A percentile compares a stretch with the other conserved stretches of the same genome.
Conservation (phyloP, 2,113 vertebrate species). For the Nanorana parkeri region DNA sequence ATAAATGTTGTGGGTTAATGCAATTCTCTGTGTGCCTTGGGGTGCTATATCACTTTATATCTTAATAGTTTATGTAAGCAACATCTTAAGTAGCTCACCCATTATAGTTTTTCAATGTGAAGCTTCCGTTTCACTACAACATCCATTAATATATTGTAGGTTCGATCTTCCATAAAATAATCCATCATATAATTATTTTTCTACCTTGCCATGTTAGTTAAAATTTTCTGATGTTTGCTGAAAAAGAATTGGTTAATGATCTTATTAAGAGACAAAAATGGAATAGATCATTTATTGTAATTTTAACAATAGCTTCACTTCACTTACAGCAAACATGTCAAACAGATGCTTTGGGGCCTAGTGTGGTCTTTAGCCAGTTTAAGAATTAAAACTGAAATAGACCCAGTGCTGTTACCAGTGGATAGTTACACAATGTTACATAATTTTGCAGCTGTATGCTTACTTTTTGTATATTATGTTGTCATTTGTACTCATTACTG, state of each 20-base stretch:
- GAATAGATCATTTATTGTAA: neutral
- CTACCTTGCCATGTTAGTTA: neutral
- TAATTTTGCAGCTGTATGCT: no score
- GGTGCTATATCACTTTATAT: slow-evolving; percentile 66
- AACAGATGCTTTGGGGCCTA: no score
- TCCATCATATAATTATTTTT: neutral
- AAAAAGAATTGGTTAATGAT: neutral
- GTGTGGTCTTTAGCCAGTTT: no score
- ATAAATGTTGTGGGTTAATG: slow-evolving; percentile 68
- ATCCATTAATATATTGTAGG: slow-evolving; percentile 7
- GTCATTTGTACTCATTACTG: no score
- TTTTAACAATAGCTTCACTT: neutral
- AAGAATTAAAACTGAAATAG: no score
- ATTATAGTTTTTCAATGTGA: slow-evolving; percentile 38
- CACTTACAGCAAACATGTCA: neutral
- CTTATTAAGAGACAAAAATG: neutral
- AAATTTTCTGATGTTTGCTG: neutral
- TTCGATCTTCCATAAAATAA: slow-evolving; percentile 1
- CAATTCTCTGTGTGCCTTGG: slow-evolving; percentile 62
- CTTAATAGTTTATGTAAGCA: slow-evolving; percentile 54
- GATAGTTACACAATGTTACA: no score
- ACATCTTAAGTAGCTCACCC: slow-evolving; percentile 64
- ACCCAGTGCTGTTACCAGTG: no score
- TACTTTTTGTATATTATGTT: no score
- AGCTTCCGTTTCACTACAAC: slow-evolving; percentile 18